Evolutionary conservation across 2,113 vertebrate genomes (phyloP), one percentile per base, ranked within the genome.

Genomic region (Anarrhichthys ocellatus): DNA sequence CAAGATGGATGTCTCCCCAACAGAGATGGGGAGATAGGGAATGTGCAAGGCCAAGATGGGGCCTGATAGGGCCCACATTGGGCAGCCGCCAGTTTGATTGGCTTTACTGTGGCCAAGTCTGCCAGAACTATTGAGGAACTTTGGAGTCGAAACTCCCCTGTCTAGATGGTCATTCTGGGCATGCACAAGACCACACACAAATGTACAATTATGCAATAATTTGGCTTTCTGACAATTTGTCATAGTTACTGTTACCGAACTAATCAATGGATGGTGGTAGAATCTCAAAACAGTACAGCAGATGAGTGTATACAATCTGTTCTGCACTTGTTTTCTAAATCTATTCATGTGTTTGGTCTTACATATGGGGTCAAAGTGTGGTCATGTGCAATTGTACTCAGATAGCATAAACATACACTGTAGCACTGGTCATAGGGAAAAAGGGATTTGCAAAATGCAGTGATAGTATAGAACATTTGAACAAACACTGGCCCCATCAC

Each of bases 1-100:
- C 91, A 84, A 91, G 91, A 93, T 91, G 87, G 87, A 92, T 94
- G 85, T 86, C 70, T 85, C 67, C 68, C 63, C 70, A 67, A 46
- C 84, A 78, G 72, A 75, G 90, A 90, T 92, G 67, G 63, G 83
- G 34, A 75, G 92, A 92, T 90, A 86, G 42, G 50, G 83, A 88
- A 71, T 61, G 79, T 58, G 44, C 81, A 58, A 73, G 87, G 84
- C 84, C 80, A 76, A 84, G 87, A 91, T 92, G 62, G 77, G 77
- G 52, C 76, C 73, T 48, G 89, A 93, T 91, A 82, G 34, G 54
- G 62, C 73, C 75, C 46, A 59, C 68, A 76, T 46, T 76, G 71
- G 72, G 73, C 40, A 36, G 81, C 72, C 44, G 78, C 69, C 74
- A 17, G 10, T 87, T 73, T 73, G 83, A 87, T 82, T 76, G 80